Evolutionary conservation across 2,113 vertebrate genomes (phyloP).

Genomic region (Hymenochirus boettgeri): DNA sequence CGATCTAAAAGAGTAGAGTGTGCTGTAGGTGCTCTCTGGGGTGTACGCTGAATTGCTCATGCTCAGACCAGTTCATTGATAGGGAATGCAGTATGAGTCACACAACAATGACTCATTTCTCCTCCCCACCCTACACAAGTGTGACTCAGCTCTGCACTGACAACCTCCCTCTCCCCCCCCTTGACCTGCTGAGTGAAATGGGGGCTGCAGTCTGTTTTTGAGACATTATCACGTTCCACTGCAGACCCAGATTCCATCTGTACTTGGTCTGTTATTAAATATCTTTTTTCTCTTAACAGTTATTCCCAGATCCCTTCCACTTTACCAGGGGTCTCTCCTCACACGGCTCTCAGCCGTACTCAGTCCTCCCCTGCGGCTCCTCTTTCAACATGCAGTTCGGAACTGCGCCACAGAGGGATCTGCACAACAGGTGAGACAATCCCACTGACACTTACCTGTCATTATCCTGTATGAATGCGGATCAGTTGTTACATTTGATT

Average conservation of each 20-base stretch:
- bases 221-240: background rate
- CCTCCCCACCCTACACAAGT: slow-evolving; percentile 18
- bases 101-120: slow-evolving; percentile 53
- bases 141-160: background rate
- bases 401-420: slow-evolving; percentile 49
- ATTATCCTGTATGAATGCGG: too few species aligned
- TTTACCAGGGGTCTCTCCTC: slow-evolving; percentile 77
- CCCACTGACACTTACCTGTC: too few species aligned
- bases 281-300: slow-evolving; percentile 33
- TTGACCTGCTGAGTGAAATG: slow-evolving; percentile 3
- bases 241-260: background rate
- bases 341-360: slow-evolving; percentile 80
- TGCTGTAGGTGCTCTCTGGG: slow-evolving; percentile 44
- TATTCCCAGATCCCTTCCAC: slow-evolving; percentile 70
- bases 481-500: too few species aligned
- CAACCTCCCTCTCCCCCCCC: background rate
- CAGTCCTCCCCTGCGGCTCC: slow-evolving; percentile 84
- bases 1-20: too few species aligned
- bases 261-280: background rate
- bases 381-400: slow-evolving; percentile 51
- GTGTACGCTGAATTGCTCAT: slow-evolving; percentile 2
- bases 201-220: slow-evolving; percentile 7
- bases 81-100: slow-evolving; percentile 38
- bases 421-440: slow-evolving; percentile 82
- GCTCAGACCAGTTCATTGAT: slow-evolving; percentile 47